Evolutionary conservation across 2,113 vertebrate genomes (phyloP).

Genomic region (Indicator maculatus): DNA sequence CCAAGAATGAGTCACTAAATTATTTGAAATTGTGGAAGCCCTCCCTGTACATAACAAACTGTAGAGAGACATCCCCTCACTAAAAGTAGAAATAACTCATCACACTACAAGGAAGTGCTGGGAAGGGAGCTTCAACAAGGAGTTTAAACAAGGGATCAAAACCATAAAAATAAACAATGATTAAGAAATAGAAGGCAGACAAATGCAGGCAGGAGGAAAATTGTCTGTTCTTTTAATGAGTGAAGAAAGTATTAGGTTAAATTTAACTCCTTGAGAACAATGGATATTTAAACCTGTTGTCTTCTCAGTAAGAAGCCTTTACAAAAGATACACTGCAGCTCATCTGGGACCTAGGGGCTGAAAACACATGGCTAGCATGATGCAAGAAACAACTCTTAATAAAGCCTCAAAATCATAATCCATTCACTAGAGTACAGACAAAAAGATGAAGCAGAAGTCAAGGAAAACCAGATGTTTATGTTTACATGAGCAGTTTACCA

Average conservation of each 20-base stretch:
- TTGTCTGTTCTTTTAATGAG: not conserved
- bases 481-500: not conserved
- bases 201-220: not conserved
- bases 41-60: not conserved
- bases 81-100: not conserved
- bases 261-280: not conserved
- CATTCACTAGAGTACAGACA: not conserved
- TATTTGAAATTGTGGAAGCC: not conserved
- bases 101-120: not conserved
- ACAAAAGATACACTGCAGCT: not conserved
- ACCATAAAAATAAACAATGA: not conserved
- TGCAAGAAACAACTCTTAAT: slow-evolving; percentile 10
- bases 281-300: not conserved
- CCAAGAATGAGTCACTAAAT: not conserved
- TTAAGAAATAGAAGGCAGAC: not conserved
- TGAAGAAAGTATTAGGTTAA: not conserved
- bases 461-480: not conserved
- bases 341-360: not conserved
- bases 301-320: not conserved
- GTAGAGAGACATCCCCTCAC: not conserved
- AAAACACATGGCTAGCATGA: slow-evolving; percentile 4
- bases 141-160: not conserved
- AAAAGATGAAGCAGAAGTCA: not conserved
- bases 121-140: too few species aligned
- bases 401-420: not conserved